Base-by-base conservation (phyloP, 2,113 vertebrate genomes). In the Phainopepla nitens region DNA sequence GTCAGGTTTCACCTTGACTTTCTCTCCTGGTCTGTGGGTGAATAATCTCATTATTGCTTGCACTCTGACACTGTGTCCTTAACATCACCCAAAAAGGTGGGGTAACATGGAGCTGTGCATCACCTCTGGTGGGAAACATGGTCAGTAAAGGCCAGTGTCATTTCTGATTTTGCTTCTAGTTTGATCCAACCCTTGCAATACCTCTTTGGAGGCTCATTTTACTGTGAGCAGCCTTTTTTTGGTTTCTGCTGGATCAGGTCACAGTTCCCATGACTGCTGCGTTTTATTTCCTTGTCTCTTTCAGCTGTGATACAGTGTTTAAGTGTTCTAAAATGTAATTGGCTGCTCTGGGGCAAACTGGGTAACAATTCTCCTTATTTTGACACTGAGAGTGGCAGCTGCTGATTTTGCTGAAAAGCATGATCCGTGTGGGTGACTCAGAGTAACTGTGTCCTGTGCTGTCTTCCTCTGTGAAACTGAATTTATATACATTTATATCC, bases 61-160 rank as follows among this genome's bases (percentile, higher is more conserved):
- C 14, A 36, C 12, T 54, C 49, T 72, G 28, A 57, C 0, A 1
- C 5, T 54, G 49, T 65, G 8, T 57, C 44, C 41, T 72, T 39
- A 61, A 9, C 4, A 14, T 21, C 31, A 73, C 18, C 23, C 23
- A 36, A 49, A 71, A 82, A 36, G 14, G 5, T 3, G 17, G 49
- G 4, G 4, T n/a, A 21, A 42, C 4, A 1, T 2, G 0, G 4
- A 0, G 2, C 3, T 33, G 22, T 64, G 35, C 27, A 29, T 15
- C 25, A 76, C 1, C 6, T 53, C 2, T 18, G 14, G 6, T 22
- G 62, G 28, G n/a, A 72, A 85, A n/a, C 47, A 20, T 0, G 9
- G 12, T 31, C 49, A 56, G 15, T 49, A 31, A 81, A 66, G 22
- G 31, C 21, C 22, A 69, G 6, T 28, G 35, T 72, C 27, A 22